These are phyloP conservation scores for Mesorhabditis spiculigera DNA, from an alignment of 2,888 invertebrate species.

Conservation along the genomic window DNA sequence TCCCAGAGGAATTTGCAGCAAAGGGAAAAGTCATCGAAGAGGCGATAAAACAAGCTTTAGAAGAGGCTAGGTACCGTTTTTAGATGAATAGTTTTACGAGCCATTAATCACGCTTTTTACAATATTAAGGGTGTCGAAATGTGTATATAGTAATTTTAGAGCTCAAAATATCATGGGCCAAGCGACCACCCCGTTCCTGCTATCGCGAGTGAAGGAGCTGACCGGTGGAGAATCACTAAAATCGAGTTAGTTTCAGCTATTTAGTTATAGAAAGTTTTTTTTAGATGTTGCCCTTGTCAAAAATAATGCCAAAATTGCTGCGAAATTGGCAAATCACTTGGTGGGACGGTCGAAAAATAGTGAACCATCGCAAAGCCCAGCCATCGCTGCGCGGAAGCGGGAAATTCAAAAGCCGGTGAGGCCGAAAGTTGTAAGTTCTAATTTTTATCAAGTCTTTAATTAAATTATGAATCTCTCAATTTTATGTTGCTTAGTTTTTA, in stretches of 20 bases:
- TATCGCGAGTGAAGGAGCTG: conserved; percentile 74
- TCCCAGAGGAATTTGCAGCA: conserved; percentile 69
- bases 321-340: conserved; percentile 71
- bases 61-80: conserved; percentile 61
- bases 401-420: conserved; percentile 18
- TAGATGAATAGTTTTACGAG: neutral
- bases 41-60: conserved; percentile 73
- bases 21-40: conserved; percentile 67
- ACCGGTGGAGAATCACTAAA: conserved; percentile 79
- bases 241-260: conserved; percentile 70
- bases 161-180: conserved; percentile 72
- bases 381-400: conserved; percentile 19
- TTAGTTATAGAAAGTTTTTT: conserved; percentile 15
- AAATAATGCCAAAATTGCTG: conserved; percentile 83
- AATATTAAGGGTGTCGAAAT: too few species aligned
- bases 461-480: neutral
- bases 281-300: conserved; percentile 83
- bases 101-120: neutral
- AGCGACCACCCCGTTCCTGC: conserved; percentile 85
- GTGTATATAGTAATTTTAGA: conserved; percentile 26
- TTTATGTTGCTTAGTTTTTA: neutral
- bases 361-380: neutral
- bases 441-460: conserved; percentile 13
- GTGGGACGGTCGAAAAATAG: neutral
- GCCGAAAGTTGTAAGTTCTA: conserved; percentile 12